These are phyloP conservation scores for Hyposmocoma kahamanoa DNA, from an alignment of 1,140 invertebrate species.

Conservation along the genomic window DNA sequence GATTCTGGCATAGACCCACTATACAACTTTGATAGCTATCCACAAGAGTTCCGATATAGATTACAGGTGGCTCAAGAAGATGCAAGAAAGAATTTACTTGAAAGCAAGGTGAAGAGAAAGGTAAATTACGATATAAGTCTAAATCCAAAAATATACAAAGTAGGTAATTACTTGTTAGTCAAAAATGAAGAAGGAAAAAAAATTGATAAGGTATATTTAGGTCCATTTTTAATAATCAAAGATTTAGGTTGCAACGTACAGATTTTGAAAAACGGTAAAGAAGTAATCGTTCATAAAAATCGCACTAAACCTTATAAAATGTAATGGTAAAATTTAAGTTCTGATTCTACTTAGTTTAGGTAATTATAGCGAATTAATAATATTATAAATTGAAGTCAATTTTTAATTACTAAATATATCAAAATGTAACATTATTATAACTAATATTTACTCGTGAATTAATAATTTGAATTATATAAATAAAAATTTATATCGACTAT, in stretches of 20 bases:
- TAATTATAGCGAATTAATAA: too few species aligned
- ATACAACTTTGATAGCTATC: constrained; percentile 14
- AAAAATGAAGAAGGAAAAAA: constrained; percentile 14
- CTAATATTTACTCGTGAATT: too few species aligned
- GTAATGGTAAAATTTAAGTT: too few species aligned
- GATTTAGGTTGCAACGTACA: constrained; percentile 5
- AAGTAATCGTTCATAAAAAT: not conserved
- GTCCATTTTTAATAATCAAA: constrained; percentile 8
- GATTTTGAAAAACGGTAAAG: not conserved
- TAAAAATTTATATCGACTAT: too few species aligned
- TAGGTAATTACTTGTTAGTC: constrained; percentile 7
- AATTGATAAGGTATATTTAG: constrained; percentile 7
- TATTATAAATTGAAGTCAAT: too few species aligned
- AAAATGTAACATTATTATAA: too few species aligned
- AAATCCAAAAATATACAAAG: constrained; percentile 9
- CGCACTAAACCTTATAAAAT: not conserved
- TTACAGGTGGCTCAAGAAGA: constrained; percentile 11
- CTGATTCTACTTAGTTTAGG: too few species aligned
- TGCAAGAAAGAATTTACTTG: constrained; percentile 11
- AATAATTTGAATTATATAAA: too few species aligned
- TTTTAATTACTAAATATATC: too few species aligned
- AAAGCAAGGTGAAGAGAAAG: constrained; percentile 8
- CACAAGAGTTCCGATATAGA: constrained; percentile 12
- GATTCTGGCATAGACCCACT: constrained; percentile 7
- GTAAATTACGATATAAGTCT: constrained; percentile 7